Percentiles rank a stretch among this genome's conserved stretches.
Conservation (phyloP, 1,140 invertebrate species). For the Trinorchestia longiramus region DNA sequence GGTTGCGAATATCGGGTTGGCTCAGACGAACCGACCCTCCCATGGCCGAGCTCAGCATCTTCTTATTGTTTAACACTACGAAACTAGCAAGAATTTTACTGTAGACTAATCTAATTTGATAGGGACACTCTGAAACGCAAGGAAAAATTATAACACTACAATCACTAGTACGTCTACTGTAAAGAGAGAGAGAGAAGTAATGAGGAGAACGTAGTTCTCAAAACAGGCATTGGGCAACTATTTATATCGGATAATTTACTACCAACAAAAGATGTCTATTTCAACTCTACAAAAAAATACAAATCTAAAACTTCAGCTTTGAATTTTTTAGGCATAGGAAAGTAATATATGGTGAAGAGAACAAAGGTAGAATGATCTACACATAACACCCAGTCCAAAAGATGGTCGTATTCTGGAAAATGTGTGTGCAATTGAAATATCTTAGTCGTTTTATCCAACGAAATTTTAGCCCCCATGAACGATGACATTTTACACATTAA, state of each 20-base stretch:
- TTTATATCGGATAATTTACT: too few relatives aligned
- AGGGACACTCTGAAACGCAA: not conserved
- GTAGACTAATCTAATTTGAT: not conserved
- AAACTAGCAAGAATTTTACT: not conserved
- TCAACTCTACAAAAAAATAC: not conserved
- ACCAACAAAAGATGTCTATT: not conserved
- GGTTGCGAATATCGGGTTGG: constrained; percentile 62
- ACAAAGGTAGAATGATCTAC: too few relatives aligned
- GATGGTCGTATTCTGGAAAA: not conserved
- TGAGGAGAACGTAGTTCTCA: not conserved
- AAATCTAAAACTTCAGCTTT: not conserved
- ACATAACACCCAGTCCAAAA: not conserved
- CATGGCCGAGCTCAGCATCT: constrained; percentile 64
- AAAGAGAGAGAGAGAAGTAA: not conserved
- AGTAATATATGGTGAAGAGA: too few relatives aligned
- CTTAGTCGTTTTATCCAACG: not conserved
- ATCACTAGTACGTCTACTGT: not conserved
- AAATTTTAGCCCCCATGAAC: not conserved
- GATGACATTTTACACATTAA: not conserved
- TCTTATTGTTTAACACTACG: not conserved
- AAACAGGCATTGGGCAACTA: not conserved
- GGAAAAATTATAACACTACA: not conserved
- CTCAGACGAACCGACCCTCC: constrained; percentile 63
- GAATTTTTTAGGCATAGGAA: too few relatives aligned
- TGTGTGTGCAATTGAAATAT: not conserved